Evolutionary conservation across 1,140 invertebrate species (phyloP), one percentile per base, ranked within the genome.

Genomic region (Phthorimaea operculella): DNA sequence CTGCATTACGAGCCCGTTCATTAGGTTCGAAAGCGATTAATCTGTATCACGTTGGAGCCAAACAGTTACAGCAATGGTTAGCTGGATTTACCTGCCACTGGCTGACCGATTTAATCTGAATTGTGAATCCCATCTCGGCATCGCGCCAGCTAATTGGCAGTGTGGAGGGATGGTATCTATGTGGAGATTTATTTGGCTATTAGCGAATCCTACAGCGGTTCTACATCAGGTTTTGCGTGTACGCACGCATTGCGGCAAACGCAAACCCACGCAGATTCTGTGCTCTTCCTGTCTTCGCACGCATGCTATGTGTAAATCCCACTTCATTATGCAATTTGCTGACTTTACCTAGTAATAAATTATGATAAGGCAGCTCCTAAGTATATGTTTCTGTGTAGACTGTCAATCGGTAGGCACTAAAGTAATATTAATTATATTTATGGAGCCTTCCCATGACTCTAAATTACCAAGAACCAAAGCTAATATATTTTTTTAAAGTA

Each of bases 21-120:
- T 79, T 79, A 74, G 66, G 53, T 62, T 64, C 60, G 64, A 73
- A 66, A 76, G 63, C 67, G 63, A 71, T 64, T 74, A 75, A 68
- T 45, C 47, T 62, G 51, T 67, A 60, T 58, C 57, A 58, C 57
- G 50, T 55, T 54, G 53, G 51, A 54, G 15, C 57, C 56, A 52
- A 57, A 63, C 58, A 63, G 57, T 68, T 64, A 60, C 55, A 56
- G n/a, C 36, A n/a, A 55, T 55, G 33, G 21, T 12, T 57, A 34
- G 36, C 49, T 61, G 54, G 52, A 51, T 65, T 67, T 61, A 58
- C 57, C 57, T 50, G n/a, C 44, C 36, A 39, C 4, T 66, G 69
- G 63, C 60, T 66, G 69, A 64, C 60, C 67, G 63, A 75, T 74
- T 66, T 72, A 74, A 80, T 78, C 70, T 72, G 67, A 71, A 75